A percentile compares a stretch with the other conserved stretches of the same genome.
Conservation (phyloP, 2,797 vertebrate genomes). For the Capromys pilorides region DNA sequence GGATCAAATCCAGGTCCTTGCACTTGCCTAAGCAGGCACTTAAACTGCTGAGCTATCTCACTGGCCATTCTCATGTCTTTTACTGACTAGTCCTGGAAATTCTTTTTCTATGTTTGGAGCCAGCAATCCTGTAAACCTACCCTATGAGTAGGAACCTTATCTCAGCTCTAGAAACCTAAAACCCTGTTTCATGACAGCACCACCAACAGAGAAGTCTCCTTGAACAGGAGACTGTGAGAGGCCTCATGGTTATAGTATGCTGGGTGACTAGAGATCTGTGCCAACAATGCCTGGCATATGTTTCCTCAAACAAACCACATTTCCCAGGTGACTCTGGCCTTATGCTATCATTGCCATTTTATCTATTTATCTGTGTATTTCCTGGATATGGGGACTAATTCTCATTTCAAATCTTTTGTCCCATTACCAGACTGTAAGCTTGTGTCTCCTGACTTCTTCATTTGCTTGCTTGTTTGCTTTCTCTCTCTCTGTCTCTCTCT, state of each 20-base stretch:
- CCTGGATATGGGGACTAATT: neutral
- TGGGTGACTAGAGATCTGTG: neutral
- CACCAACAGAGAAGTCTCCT: neutral
- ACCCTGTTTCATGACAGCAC: neutral
- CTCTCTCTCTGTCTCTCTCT: neutral
- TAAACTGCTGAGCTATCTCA: too few species aligned
- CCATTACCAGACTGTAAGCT: neutral
- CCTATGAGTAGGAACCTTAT: neutral
- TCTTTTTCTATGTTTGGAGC: neutral
- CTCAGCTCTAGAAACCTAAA: neutral
- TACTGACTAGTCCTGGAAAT: neutral
- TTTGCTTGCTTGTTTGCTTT: neutral
- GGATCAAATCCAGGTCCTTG: too few species aligned
- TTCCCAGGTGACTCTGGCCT: neutral
- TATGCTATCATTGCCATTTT: neutral
- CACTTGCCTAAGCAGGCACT: too few species aligned
- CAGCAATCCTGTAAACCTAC: neutral
- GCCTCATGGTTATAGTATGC: neutral
- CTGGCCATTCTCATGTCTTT: neutral
- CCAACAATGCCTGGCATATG: too few species aligned
- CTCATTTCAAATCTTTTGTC: neutral
- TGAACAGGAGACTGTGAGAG: neutral
- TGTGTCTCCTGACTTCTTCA: neutral
- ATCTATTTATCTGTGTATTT: neutral
- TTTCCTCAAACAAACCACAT: neutral